phyloP scores from a whole-genome alignment of 2,888 invertebrate species.

The Chaitophorus viminalis region DNA sequence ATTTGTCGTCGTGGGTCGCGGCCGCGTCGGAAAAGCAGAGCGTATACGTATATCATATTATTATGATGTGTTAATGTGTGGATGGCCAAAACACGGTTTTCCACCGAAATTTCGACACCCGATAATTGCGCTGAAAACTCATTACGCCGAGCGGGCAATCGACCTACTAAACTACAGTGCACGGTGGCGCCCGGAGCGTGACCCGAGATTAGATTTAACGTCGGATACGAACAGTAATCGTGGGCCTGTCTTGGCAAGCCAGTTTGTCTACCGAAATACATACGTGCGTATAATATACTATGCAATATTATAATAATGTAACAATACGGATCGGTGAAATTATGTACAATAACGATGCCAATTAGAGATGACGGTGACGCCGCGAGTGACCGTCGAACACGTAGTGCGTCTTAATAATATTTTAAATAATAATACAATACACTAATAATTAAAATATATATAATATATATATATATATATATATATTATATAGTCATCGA shows the following conservation, averaged over 20 bases:
- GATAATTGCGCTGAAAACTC: not conserved
- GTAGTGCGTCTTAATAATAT: not conserved
- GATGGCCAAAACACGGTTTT: not conserved
- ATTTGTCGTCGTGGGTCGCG: too few species aligned
- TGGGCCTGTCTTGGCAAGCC: too few species aligned
- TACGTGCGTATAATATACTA: not conserved
- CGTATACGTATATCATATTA: too few species aligned
- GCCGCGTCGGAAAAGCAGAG: too few species aligned
- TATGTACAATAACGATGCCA: conserved; percentile 8
- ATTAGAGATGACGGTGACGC: not conserved
- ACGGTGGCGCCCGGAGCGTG: not conserved
- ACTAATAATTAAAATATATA: too few species aligned
- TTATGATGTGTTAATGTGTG: too few species aligned
- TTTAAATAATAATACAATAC: not conserved
- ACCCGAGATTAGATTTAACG: not conserved
- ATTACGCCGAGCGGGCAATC: not conserved
- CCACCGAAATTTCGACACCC: not conserved
- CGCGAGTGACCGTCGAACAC: not conserved
- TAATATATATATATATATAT: too few species aligned
- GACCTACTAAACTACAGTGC: not conserved
- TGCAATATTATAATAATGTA: too few species aligned
- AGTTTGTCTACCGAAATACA: not conserved
- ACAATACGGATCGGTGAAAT: not conserved
- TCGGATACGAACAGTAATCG: not conserved
- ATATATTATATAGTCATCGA: too few species aligned